phyloP scores from a whole-genome alignment of 2,888 invertebrate genomes.

The Orthosia gothica region DNA sequence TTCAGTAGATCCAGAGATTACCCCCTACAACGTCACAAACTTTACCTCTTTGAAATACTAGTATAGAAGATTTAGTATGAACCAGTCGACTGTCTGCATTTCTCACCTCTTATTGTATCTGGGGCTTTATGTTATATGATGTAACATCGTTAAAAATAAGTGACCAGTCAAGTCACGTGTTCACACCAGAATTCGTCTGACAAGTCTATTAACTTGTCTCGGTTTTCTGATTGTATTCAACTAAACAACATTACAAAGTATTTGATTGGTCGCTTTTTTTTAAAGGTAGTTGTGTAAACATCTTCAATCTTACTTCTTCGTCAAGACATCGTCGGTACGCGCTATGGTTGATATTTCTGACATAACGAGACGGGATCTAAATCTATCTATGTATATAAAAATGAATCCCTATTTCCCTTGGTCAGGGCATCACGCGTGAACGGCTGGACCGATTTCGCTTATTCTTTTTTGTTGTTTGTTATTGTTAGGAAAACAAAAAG shows the following conservation, averaged over 20 bases:
- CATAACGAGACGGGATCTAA: too few relatives aligned
- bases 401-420: too few relatives aligned
- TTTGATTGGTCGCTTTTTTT: not conserved
- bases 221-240: slow-evolving; percentile 2
- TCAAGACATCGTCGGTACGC: not conserved
- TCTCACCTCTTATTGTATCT: slow-evolving; percentile 63
- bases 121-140: slow-evolving; percentile 36
- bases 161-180: not conserved
- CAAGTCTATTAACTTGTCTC: not conserved
- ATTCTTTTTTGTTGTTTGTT: too few relatives aligned
- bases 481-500: too few relatives aligned
- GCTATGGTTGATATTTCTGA: too few relatives aligned
- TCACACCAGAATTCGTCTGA: not conserved
- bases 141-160: slow-evolving; percentile 31
- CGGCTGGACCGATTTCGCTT: too few relatives aligned
- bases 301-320: not conserved
- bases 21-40: too few relatives aligned
- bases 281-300: too few relatives aligned
- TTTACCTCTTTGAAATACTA: too few relatives aligned
- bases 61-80: slow-evolving; percentile 63
- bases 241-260: not conserved
- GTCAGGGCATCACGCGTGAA: too few relatives aligned
- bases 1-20: too few relatives aligned
- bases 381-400: too few relatives aligned
- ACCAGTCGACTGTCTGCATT: slow-evolving; percentile 62